Evolutionary conservation across 1,140 invertebrate genomes (phyloP).

Genomic region (Araneus ventricosus): DNA sequence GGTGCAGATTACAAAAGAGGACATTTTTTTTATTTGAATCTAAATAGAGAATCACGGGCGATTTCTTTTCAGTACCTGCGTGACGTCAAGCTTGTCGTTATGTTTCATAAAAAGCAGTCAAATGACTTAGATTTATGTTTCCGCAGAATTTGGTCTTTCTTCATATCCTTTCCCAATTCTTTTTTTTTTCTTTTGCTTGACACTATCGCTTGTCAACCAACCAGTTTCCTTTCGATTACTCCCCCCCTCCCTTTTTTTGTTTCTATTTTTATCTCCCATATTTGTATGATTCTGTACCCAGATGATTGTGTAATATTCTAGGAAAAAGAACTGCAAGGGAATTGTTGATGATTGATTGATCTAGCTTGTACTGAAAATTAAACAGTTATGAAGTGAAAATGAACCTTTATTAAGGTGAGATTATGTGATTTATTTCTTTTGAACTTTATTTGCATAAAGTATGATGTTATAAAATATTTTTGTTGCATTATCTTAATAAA

Average conservation of each 20-base stretch:
- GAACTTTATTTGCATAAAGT: too few species aligned
- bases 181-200: background rate
- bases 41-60: background rate
- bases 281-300: background rate
- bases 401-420: too few species aligned
- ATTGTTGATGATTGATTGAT: background rate
- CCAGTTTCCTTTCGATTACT: background rate
- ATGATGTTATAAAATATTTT: too few species aligned
- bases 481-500: too few species aligned
- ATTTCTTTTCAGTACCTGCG: constrained; percentile 29
- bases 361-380: too few species aligned
- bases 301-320: background rate
- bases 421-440: too few species aligned
- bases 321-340: background rate
- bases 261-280: background rate
- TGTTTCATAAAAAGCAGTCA: constrained; percentile 47
- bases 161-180: constrained; percentile 37
- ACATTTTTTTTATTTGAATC: constrained; percentile 14
- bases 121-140: constrained; percentile 48
- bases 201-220: background rate
- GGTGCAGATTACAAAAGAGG: constrained; percentile 47
- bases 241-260: background rate
- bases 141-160: constrained; percentile 36
- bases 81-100: constrained; percentile 53
- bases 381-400: background rate